Base-by-base conservation (phyloP, 2,888 invertebrate genomes). In the Lordiphosa andalusiaca region DNA sequence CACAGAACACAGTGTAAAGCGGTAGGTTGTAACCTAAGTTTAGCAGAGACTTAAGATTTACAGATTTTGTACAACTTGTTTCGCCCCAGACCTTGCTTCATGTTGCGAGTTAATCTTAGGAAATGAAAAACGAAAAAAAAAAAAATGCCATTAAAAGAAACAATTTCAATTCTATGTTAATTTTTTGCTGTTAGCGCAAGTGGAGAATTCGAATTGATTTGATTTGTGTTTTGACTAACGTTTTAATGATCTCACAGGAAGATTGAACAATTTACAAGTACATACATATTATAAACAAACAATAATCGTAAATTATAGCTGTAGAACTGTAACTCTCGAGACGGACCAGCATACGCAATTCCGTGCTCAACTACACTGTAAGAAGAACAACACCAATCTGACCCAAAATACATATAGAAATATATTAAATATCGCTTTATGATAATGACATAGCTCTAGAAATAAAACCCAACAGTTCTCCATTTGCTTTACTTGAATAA, bases 211-310 rank as follows among this genome's bases (percentile, higher is more conserved):
- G 50, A 56, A 58, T 41, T 46, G 51, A 63, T 55, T 61, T 60
- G 53, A 60, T 54, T 60, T 40, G 52, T 51, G 57, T 52, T 50
- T 64, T 50, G 52, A 56, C 50, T 53, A 60, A 65, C 54, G 64
- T 70, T 77, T 65, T 48, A 76, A 67, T 82, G 80, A 80, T 80
- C 80, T 80, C 80, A 80, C 78, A 73, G 64, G 41, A 56, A 63
- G 65, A 74, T 70, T 58, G 44, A 62, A 59, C 44, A 53, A 37
- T 49, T 23, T 23, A 37, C n/a, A 48, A 6, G 19, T 39, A 54
- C 19, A 53, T 40, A 49, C 63, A 54, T 42, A 23, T 16, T 16
- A 54, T 44, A 68, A 46, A 16, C 33, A 42, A 54, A 60, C 44
- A 54, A 47, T 62, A 63, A 63, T 47, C 54, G 40, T 38, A 37